Percentiles rank a stretch among this genome's conserved stretches.
Evolutionary conservation across 30 jellyfish, hydroid and myxozoan genomes (phyloP).

Genomic region (Euphysa ruthae): DNA sequence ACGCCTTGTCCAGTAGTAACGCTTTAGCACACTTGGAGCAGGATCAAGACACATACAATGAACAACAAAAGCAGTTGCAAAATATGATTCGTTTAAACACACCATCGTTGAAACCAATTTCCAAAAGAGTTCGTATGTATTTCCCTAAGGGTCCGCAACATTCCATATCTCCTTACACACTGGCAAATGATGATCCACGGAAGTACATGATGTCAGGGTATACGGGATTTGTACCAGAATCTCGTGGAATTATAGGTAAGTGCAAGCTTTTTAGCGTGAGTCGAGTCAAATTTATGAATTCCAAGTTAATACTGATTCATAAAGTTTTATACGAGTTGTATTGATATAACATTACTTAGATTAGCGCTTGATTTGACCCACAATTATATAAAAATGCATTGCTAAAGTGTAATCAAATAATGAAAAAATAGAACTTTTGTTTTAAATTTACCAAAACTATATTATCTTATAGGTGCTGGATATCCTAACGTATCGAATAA

Average conservation of each 20-base stretch:
- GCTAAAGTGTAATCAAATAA: no score
- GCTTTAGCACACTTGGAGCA: slow-evolving; percentile 47
- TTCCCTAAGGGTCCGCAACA: slow-evolving; percentile 56
- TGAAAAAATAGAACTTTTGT: no score
- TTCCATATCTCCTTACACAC: slow-evolving; percentile 63
- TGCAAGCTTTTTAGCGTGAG: background rate
- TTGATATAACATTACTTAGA: no score
- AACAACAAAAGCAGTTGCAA: slow-evolving; percentile 5
- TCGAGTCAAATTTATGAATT: no score
- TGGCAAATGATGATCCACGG: slow-evolving; percentile 55
- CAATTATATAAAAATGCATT: no score
- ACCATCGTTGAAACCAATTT: slow-evolving; percentile 46
- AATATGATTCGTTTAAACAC: background rate
- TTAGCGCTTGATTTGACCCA: no score
- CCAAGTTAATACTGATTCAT: no score
- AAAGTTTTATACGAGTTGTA: no score
- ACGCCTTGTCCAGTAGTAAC: slow-evolving; percentile 34
- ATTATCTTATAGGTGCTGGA: slow-evolving; percentile 45
- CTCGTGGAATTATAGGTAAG: slow-evolving; percentile 78
- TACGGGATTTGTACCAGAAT: slow-evolving; percentile 84
- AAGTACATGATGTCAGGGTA: slow-evolving; percentile 76
- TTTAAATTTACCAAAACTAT: background rate
- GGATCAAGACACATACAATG: slow-evolving; percentile 2
- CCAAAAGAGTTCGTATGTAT: slow-evolving; percentile 52
- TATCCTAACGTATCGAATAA: slow-evolving; percentile 72